Conservation (phyloP, 2,888 invertebrate genomes). For the Mythimna pallens region DNA sequence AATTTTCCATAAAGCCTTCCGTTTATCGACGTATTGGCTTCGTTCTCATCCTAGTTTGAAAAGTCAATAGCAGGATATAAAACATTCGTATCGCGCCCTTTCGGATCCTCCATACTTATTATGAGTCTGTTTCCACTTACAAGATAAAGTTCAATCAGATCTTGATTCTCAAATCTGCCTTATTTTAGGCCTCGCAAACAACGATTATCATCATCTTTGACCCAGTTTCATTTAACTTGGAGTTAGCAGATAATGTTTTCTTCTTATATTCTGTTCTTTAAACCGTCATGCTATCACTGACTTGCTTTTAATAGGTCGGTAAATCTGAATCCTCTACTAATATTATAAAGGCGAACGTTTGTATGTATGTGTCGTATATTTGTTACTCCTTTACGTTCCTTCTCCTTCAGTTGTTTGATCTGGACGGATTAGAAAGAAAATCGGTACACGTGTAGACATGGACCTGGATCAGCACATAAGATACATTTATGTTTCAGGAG, state of each 20-base stretch:
- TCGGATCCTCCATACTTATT: not conserved
- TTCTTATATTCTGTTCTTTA: not conserved
- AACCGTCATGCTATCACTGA: not conserved
- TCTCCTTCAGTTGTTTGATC: no score
- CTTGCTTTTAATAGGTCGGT: not conserved
- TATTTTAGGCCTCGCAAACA: not conserved
- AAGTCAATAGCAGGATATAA: conserved; percentile 50
- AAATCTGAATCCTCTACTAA: no score
- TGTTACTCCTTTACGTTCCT: no score
- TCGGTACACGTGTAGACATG: no score
- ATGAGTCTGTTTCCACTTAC: not conserved
- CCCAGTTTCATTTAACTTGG: not conserved
- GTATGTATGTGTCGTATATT: no score
- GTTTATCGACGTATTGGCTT: not conserved
- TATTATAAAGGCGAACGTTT: no score
- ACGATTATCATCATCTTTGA: not conserved
- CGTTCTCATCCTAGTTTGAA: conserved; percentile 27
- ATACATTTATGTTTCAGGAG: no score
- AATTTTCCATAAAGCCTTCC: conserved; percentile 9
- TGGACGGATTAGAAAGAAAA: no score
- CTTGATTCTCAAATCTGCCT: not conserved
- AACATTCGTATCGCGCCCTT: conserved; percentile 17
- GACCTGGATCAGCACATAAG: no score
- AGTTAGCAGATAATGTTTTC: not conserved
- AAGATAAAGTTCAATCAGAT: conserved; percentile 20